phyloP scores from a whole-genome alignment of 2,888 invertebrate genomes.

The Cheilosia variabilis region DNA sequence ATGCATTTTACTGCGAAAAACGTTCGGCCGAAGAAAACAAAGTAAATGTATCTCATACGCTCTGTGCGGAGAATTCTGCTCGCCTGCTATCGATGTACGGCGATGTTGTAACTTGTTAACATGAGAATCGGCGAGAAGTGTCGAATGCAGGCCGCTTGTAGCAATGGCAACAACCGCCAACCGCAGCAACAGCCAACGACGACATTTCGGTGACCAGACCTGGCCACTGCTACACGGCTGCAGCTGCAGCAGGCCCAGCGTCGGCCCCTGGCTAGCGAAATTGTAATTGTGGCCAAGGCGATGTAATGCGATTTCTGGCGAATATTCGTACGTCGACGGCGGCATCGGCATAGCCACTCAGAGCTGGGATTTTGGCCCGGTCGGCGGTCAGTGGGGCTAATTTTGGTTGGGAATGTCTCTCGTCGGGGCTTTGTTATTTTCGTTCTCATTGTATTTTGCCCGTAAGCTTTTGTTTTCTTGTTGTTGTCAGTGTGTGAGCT shows the following conservation, averaged over 20 bases:
- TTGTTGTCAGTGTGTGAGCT: constrained; percentile 19
- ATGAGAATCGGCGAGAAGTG: constrained; percentile 76
- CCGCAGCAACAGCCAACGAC: constrained; percentile 15
- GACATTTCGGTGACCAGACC: constrained; percentile 25
- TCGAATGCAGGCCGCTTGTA: constrained; percentile 49
- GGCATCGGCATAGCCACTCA: not conserved
- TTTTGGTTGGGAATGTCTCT: constrained; percentile 42
- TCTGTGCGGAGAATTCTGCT: constrained; percentile 76
- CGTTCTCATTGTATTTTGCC: constrained; percentile 13
- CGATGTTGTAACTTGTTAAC: constrained; percentile 80
- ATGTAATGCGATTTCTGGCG: constrained; percentile 64
- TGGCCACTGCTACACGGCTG: constrained; percentile 11
- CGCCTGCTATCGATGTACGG: constrained; percentile 78
- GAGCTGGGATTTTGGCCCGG: constrained; percentile 53
- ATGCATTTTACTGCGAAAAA: constrained; percentile 74
- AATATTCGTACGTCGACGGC: constrained; percentile 22
- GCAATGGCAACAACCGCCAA: constrained; percentile 10
- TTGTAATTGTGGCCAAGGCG: constrained; percentile 50
- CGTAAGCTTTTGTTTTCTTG: not conserved
- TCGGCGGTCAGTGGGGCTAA: constrained; percentile 64
- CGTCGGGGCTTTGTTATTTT: constrained; percentile 27
- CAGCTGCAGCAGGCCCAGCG: constrained; percentile 5
- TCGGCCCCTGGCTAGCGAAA: constrained; percentile 17
- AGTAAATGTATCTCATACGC: constrained; percentile 64
- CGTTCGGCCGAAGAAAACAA: constrained; percentile 40